phyloP scores from a whole-genome alignment of 1,140 invertebrate species.

The Delia radicum region DNA sequence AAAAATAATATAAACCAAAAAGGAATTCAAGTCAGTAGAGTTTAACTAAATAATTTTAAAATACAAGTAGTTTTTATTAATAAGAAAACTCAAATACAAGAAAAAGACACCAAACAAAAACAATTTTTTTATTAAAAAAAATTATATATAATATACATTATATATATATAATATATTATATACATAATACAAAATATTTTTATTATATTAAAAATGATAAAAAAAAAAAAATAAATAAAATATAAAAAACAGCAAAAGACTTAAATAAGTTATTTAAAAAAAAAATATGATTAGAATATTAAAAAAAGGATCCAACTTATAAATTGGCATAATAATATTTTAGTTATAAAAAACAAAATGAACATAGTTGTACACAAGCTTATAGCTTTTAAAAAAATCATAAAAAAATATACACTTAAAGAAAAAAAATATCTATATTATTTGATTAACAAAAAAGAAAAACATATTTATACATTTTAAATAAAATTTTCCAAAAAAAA shows the following conservation, averaged over 20 bases:
- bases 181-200: constrained; percentile 1
- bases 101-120: constrained; percentile 17
- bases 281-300: constrained; percentile 7
- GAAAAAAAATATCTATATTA: neutral
- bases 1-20: neutral
- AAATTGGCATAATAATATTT: no score
- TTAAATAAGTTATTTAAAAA: constrained; percentile 5
- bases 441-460: neutral
- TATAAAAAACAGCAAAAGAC: constrained; percentile 7
- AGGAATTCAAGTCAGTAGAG: constrained; percentile 6
- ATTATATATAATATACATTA: constrained; percentile 13
- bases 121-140: constrained; percentile 17
- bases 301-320: neutral
- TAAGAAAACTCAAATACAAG: constrained; percentile 17
- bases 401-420: constrained; percentile 4
- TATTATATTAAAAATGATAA: constrained; percentile 2
- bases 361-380: neutral
- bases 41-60: constrained; percentile 8
- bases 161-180: constrained; percentile 20
- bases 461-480: neutral
- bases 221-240: neutral
- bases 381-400: constrained; percentile 9
- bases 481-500: neutral
- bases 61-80: constrained; percentile 2
- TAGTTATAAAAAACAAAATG: neutral